These are phyloP conservation scores for Hofmannophila pseudospretella DNA, from an alignment of 2,888 invertebrate genomes.

Conservation along the genomic window DNA sequence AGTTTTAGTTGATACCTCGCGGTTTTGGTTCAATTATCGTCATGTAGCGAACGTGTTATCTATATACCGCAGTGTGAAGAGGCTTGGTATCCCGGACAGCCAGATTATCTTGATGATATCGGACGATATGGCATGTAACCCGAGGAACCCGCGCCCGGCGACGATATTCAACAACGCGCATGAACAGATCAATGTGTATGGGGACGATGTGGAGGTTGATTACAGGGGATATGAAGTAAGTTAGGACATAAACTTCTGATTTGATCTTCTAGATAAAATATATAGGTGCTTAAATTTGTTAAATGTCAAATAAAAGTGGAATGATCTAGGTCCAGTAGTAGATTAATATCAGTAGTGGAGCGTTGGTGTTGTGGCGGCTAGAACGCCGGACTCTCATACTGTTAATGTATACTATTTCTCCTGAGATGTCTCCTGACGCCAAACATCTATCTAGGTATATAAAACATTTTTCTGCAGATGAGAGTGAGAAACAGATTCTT, in stretches of 20 bases:
- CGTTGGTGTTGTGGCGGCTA: no score
- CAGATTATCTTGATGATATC: constrained; percentile 99
- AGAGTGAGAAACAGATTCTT: no score
- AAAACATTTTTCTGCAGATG: no score
- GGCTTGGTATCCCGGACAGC: constrained; percentile 98
- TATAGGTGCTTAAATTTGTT: no score
- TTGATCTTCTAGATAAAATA: no score
- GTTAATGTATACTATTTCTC: no score
- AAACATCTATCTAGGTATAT: no score
- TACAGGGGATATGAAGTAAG: constrained; percentile 93
- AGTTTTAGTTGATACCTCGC: constrained; percentile 97
- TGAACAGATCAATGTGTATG: constrained; percentile 99
- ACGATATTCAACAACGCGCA: constrained; percentile 99
- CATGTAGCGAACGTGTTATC: constrained; percentile 99
- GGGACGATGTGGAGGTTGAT: constrained; percentile 99
- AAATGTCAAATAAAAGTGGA: no score
- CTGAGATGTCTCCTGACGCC: no score
- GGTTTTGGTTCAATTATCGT: constrained; percentile 99
- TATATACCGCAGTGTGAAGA: constrained; percentile 97
- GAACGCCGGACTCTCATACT: no score
- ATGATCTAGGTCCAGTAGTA: no score
- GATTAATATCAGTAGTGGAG: no score
- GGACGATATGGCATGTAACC: constrained; percentile 99
- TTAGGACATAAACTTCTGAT: background rate
- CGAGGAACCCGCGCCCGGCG: constrained; percentile 97